These are phyloP conservation scores for Thomomys bottae DNA, from an alignment of 2,113 vertebrate genomes.

Conservation along the genomic window DNA sequence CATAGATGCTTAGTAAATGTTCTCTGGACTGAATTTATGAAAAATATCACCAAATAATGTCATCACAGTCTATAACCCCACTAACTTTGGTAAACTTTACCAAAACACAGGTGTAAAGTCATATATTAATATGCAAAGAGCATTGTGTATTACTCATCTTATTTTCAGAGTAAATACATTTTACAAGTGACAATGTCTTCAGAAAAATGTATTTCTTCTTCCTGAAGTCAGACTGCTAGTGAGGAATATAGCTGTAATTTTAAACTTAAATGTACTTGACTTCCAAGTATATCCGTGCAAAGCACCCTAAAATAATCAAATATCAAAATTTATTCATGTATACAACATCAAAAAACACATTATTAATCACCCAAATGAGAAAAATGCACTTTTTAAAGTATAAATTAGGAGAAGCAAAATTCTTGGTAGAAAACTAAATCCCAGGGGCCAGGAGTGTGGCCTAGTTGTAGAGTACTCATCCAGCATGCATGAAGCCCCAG, in stretches of 20 bases:
- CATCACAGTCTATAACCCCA: not conserved
- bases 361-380: slow-evolving; percentile 33
- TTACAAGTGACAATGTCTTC: not conserved
- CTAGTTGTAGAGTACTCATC: no score
- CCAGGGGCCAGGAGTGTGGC: no score
- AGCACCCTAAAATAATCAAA: slow-evolving; percentile 45
- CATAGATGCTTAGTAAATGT: not conserved
- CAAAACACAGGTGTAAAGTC: not conserved
- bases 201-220: slow-evolving; percentile 6
- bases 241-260: not conserved
- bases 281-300: slow-evolving; percentile 11
- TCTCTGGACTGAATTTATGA: not conserved
- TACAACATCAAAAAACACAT: slow-evolving; percentile 40
- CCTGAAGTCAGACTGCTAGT: not conserved
- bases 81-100: slow-evolving; percentile 28
- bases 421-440: slow-evolving; percentile 32
- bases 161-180: slow-evolving; percentile 1
- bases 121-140: not conserved
- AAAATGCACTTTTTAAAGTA: slow-evolving; percentile 45
- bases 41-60: not conserved
- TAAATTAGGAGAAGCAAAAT: slow-evolving; percentile 13
- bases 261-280: not conserved
- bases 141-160: not conserved
- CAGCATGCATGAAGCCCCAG: no score
- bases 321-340: slow-evolving; percentile 14